phyloP scores from a whole-genome alignment of 2,113 vertebrate species.

The Prunella fulvescens region DNA sequence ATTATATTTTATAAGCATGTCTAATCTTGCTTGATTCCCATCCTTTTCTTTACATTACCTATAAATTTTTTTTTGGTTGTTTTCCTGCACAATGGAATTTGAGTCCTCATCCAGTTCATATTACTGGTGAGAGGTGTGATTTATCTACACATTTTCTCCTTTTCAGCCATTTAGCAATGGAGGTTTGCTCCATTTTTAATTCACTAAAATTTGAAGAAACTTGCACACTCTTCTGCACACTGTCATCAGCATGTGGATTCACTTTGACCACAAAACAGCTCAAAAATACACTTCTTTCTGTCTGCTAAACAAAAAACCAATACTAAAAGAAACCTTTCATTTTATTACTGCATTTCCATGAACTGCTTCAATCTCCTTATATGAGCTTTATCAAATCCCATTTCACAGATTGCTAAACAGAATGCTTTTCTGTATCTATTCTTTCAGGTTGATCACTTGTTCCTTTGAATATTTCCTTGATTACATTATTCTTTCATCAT shows the following conservation, averaged over 20 bases:
- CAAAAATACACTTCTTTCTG: not conserved
- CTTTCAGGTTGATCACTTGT: not conserved
- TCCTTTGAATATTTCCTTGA: not conserved
- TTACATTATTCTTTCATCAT: not conserved
- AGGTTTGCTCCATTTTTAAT: not conserved
- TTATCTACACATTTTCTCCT: not conserved
- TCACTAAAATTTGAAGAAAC: not conserved
- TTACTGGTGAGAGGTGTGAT: not conserved
- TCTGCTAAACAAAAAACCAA: not conserved
- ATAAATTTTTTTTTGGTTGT: fast-evolving
- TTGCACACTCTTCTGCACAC: not conserved
- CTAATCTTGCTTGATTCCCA: not conserved
- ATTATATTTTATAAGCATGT: not conserved
- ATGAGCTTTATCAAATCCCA: not conserved
- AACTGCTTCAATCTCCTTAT: not conserved
- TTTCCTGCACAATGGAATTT: not conserved
- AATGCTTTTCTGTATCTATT: not conserved
- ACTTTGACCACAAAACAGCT: not conserved
- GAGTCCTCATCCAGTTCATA: not conserved
- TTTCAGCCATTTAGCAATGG: not conserved
- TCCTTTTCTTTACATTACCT: not conserved
- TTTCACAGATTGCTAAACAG: not conserved
- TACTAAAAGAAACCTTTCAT: not conserved
- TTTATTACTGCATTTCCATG: not conserved
- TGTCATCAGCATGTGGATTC: not conserved